Base-by-base conservation (phyloP, 1,140 invertebrate genomes). In the Brachionus calyciflorus region DNA sequence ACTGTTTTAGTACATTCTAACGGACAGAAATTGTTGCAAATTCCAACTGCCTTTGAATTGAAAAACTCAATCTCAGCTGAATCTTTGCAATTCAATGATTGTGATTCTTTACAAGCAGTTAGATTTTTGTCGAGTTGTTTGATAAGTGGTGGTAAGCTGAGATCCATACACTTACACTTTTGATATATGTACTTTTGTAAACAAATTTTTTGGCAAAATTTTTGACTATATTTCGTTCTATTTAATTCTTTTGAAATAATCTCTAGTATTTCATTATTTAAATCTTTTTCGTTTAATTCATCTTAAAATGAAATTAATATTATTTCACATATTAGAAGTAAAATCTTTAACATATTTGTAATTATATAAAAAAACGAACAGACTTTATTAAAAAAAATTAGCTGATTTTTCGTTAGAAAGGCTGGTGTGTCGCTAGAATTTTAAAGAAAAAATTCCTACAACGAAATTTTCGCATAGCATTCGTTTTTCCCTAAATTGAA, bases 131-230 rank as follows among this genome's bases (percentile, higher is more conserved):
- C n/a, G 7, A 14, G 6, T 14, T 24, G 5, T 55, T 55, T 55
- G 6, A 5, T 55, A 10, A 55, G 5, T n/a, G 24, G 24, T 55
- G 51, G 51, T 24, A 55, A 26, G n/a, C 51, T 55, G 24, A 12
- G 26, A 55, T 55, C 51, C 24, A 55, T 26, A 26, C 51, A 55
- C 10, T 55, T 55, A 55, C 51, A 55, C 5, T 55, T 55, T 26
- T 55, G 3, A 2, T 26, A 10, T 14, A 55, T 55, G 26, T 55
- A 28, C 24, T 55, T 24, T 55, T 55, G 51, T 1, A 55, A 7
- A 26, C 51, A 55, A 10, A 55, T 9, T 28, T 55, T 55, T 55
- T 24, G 24, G 9, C 51, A 55, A 1, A 55, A 28, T 26, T 26
- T 55, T 26, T 55, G 51, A 26, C 9, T 26, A 9, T 55, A 55